These are phyloP conservation scores for Oligia latruncula DNA, from an alignment of 2,888 invertebrate species.

Conservation along the genomic window DNA sequence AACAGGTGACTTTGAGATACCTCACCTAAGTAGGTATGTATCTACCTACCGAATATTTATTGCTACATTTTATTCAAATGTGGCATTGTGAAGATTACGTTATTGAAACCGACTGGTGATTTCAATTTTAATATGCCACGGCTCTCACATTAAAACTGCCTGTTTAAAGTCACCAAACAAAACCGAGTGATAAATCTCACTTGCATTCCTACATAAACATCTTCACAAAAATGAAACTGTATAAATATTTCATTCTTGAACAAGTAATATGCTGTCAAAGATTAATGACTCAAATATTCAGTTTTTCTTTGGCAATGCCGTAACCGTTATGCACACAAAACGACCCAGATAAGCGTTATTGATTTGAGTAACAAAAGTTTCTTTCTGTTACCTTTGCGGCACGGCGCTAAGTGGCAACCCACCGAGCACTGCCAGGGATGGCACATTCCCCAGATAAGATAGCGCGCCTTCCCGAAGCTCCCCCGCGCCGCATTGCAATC, in stretches of 20 bases:
- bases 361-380: conserved; percentile 83
- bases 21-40: not conserved
- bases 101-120: conserved; percentile 19
- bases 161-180: conserved; percentile 61
- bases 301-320: conserved; percentile 72
- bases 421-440: conserved; percentile 79
- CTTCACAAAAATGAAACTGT: conserved; percentile 62
- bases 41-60: conserved; percentile 2
- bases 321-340: conserved; percentile 82
- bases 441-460: conserved; percentile 88
- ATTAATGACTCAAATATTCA: conserved; percentile 78
- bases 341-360: conserved; percentile 81
- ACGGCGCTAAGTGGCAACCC: conserved; percentile 84
- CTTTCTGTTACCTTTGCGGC: conserved; percentile 79
- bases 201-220: conserved; percentile 72
- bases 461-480: conserved; percentile 69
- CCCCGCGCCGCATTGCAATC: conserved; percentile 80
- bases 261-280: conserved; percentile 70
- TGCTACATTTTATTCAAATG: conserved; percentile 29
- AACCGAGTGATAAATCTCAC: conserved; percentile 68
- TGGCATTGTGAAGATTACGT: conserved; percentile 51
- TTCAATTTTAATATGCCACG: conserved; percentile 34
- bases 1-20: conserved; percentile 34
- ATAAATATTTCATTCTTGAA: conserved; percentile 69
- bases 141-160: conserved; percentile 29